A percentile compares a stretch with the other conserved stretches of the same genome.
Conservation (phyloP, 1,140 invertebrate species). For the Panulirus ornatus region DNA sequence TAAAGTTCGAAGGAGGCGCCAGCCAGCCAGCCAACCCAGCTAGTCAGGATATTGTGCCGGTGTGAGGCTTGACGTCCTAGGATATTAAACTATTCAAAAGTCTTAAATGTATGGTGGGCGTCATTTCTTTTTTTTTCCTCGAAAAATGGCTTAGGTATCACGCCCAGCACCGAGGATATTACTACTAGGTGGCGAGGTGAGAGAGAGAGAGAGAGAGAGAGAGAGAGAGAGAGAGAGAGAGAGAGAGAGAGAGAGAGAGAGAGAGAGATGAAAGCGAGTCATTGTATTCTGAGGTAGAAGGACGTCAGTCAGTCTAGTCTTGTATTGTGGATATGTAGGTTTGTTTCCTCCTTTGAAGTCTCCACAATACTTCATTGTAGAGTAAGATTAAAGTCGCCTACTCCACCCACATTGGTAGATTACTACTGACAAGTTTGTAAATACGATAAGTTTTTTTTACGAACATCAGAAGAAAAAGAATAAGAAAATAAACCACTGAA, state of each 20-base stretch:
- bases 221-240: conserved; percentile 10
- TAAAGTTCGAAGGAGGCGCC: conserved; percentile 40
- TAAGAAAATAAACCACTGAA: no score
- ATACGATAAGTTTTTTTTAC: not conserved
- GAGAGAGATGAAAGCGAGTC: not conserved
- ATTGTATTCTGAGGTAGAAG: no score
- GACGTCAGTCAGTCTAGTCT: no score
- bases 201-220: conserved; percentile 7
- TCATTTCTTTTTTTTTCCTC: conserved; percentile 42
- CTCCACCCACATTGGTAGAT: not conserved
- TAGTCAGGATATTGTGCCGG: conserved; percentile 67
- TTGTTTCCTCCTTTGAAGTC: not conserved
- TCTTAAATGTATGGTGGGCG: conserved; percentile 70
- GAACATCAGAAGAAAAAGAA: no score
- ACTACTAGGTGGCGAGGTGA: conserved; percentile 52
- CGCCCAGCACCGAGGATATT: conserved; percentile 56
- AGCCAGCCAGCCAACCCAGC: no score
- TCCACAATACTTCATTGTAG: not conserved
- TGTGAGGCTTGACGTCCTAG: conserved; percentile 49
- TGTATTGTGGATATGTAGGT: not conserved
- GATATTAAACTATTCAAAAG: conserved; percentile 72
- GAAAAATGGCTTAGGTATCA: conserved; percentile 49
- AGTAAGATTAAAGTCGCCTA: conserved; percentile 7
- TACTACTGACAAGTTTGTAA: not conserved
- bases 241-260: not conserved